phyloP scores from a whole-genome alignment of 2,797 vertebrate genomes.

The Margarornis squamiger region DNA sequence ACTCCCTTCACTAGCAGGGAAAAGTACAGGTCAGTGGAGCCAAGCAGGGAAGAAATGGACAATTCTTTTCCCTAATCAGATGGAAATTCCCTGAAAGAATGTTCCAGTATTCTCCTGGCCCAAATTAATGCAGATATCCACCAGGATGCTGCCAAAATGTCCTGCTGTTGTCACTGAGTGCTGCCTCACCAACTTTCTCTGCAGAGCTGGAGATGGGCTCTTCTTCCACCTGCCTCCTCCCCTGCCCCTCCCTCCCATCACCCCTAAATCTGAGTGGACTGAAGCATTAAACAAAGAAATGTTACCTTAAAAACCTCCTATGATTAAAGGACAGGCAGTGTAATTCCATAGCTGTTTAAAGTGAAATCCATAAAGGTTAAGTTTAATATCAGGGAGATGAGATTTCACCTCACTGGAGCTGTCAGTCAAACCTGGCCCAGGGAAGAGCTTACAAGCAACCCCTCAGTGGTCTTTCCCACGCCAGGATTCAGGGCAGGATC shows the following conservation, averaged over 20 bases:
- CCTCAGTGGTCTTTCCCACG: background rate
- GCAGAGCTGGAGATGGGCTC: background rate
- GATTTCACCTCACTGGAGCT: background rate
- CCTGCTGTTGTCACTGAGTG: background rate
- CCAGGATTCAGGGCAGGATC: rapidly evolving
- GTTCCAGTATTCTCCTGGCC: background rate
- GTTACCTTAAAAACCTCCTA: background rate
- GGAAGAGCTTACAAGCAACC: background rate
- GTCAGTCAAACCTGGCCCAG: background rate
- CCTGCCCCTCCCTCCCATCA: background rate
- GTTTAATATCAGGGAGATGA: constrained; percentile 27
- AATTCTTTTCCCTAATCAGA: background rate
- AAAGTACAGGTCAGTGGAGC: background rate
- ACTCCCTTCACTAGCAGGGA: background rate
- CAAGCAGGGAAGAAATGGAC: background rate
- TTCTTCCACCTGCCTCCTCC: background rate
- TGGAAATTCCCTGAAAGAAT: background rate
- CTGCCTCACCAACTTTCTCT: background rate
- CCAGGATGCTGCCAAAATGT: background rate
- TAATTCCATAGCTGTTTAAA: constrained; percentile 1
- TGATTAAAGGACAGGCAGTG: background rate
- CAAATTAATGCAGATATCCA: background rate
- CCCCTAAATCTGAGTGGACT: background rate
- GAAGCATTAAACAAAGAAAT: background rate
- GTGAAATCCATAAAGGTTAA: constrained; percentile 30